phyloP scores from a whole-genome alignment of 2,888 invertebrate species.

The Abscondita cerata region DNA sequence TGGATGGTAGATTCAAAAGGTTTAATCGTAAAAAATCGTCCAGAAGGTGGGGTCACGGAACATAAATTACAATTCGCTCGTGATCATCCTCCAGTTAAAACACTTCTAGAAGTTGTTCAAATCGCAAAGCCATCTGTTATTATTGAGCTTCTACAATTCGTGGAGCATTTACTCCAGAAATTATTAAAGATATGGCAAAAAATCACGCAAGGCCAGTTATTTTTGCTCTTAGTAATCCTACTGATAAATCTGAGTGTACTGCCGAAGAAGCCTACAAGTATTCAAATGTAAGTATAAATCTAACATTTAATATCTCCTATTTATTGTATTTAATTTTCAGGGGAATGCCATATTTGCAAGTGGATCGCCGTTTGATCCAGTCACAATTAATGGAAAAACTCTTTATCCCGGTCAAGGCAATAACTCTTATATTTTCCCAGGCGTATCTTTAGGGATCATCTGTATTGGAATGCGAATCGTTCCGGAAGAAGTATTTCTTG shows the following conservation, averaged over 20 bases:
- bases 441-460: constrained; percentile 89
- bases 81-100: constrained; percentile 75
- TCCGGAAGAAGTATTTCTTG: constrained; percentile 89
- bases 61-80: constrained; percentile 88
- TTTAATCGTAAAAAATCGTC: constrained; percentile 86
- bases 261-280: constrained; percentile 93
- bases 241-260: constrained; percentile 98
- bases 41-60: constrained; percentile 78
- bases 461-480: constrained; percentile 89
- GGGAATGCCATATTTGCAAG: constrained; percentile 94
- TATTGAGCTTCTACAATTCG: constrained; percentile 95
- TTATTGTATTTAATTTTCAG: constrained; percentile 57
- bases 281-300: constrained; percentile 72
- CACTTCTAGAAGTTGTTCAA: constrained; percentile 81
- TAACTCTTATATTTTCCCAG: constrained; percentile 98
- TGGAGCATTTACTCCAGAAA: constrained; percentile 90
- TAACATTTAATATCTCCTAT: background rate
- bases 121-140: constrained; percentile 86
- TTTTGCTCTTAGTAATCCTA: constrained; percentile 98
- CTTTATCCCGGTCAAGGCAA: constrained; percentile 96
- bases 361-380: constrained; percentile 94
- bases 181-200: constrained; percentile 85
- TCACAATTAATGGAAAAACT: constrained; percentile 79
- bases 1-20: constrained; percentile 98
- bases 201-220: constrained; percentile 89